Conservation (phyloP, 1,140 invertebrate species). For the Heliconius nattereri region DNA sequence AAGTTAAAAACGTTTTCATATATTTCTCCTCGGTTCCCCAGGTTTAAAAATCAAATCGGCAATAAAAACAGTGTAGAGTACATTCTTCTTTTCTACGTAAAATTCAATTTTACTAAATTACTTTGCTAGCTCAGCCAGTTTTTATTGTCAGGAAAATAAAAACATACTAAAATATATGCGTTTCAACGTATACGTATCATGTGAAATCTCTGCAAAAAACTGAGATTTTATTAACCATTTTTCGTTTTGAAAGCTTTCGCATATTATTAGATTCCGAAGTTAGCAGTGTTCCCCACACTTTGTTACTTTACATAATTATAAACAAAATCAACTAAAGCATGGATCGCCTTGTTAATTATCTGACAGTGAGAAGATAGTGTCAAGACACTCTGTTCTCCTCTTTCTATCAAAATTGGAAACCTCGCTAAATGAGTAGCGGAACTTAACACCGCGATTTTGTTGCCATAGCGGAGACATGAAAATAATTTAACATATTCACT, state of each 20-base stretch:
- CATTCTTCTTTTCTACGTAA: not conserved
- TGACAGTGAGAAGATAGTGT: not conserved
- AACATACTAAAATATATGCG: slow-evolving; percentile 1
- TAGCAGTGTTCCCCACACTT: not conserved
- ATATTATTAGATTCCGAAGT: not conserved
- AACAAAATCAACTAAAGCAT: too few species aligned
- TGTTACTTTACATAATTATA: not conserved
- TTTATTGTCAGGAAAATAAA: not conserved
- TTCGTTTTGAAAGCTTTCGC: not conserved
- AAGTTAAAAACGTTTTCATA: not conserved
- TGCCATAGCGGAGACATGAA: too few species aligned
- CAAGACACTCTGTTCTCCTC: not conserved
- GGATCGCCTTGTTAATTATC: too few species aligned
- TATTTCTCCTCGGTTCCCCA: not conserved
- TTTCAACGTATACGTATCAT: not conserved
- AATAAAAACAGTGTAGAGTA: not conserved
- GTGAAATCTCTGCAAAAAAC: not conserved
- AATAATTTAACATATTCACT: too few species aligned
- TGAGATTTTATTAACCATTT: not conserved
- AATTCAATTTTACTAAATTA: not conserved
- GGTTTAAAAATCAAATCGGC: not conserved
- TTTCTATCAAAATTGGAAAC: not conserved
- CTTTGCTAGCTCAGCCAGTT: not conserved
- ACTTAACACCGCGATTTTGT: not conserved
- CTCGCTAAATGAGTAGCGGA: not conserved